These are phyloP conservation scores for Globia sparganii DNA, from an alignment of 2,888 invertebrate species.

Conservation along the genomic window DNA sequence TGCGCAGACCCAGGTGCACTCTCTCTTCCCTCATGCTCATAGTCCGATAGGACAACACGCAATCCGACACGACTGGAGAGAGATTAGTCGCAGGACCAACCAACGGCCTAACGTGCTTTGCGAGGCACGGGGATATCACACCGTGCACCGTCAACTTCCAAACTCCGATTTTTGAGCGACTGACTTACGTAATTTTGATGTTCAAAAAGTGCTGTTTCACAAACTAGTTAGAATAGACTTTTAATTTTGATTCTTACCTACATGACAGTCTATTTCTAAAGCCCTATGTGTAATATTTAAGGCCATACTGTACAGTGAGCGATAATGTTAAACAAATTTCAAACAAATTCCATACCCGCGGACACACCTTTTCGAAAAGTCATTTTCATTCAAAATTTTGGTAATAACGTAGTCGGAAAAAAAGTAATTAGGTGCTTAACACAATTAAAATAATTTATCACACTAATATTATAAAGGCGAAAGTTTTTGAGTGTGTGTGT, in stretches of 20 bases:
- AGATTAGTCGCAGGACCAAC: not conserved
- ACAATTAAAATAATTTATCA: too few relatives aligned
- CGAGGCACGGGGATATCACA: not conserved
- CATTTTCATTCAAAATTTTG: not conserved
- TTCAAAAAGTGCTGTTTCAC: not conserved
- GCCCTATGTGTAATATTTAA: not conserved
- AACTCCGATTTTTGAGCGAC: not conserved
- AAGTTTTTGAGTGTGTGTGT: too few relatives aligned
- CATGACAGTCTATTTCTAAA: not conserved
- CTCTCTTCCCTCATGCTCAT: not conserved
- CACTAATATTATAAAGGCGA: too few relatives aligned
- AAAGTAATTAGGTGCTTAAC: not conserved
- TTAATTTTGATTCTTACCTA: not conserved
- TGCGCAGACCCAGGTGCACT: not conserved
- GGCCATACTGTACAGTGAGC: not conserved
- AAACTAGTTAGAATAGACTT: not conserved
- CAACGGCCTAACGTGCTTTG: not conserved
- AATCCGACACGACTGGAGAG: not conserved
- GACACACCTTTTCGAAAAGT: not conserved
- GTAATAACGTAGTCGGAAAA: not conserved
- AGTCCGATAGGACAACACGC: not conserved
- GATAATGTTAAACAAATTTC: not conserved
- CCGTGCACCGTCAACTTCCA: not conserved
- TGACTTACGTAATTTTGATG: not conserved
- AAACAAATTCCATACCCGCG: not conserved